Evolutionary conservation across 1,140 invertebrate species (phyloP), one percentile per base, ranked within the genome.

Genomic region (Lordiphosa stackelbergi): DNA sequence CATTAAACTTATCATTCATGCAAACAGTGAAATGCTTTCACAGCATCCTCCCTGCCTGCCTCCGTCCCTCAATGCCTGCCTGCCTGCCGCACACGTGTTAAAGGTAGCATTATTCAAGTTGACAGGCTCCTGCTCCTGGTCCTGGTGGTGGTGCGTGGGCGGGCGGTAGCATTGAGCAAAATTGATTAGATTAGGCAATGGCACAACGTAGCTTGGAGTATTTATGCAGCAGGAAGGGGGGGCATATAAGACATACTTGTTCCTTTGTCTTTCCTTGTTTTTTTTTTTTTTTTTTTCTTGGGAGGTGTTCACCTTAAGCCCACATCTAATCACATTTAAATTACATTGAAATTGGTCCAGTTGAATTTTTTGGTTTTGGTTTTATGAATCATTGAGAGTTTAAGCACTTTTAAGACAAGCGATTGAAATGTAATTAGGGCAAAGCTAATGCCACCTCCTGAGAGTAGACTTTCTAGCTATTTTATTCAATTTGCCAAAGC

Each of bases 1-100:
- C 24, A 48, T 34, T 65, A 36, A 69, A 70, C 52, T 69, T 69
- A 83, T 81, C 77, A 73, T 64, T 83, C 69, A 81, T 83, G 72
- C 77, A 81, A 81, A 81, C 77, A 81, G 77, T 72, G 73, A 81
- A 81, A 81, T 81, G 77, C 77, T 81, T 81, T 81, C 77, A 81
- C 72, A 53, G 59, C 31, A 13, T 41, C 37, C 13, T 31, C 31
- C 16, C 22, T 31, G 19, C 3, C 19, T 12, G 41, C 11, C 13
- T 35, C 51, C 48, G 1, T 16, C 16, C 16, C 16, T n/a, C n/a
- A n/a, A n/a, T 16, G 16, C 16, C 41, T 12, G 53, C 36, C 4
- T n/a, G n/a, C 45, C 19, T 41, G 2, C 9, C n/a, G 13, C 73
- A 81, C 77, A 84, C 77, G 66, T 77, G 77, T 84, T 77, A 62